Evolutionary conservation across 2,797 vertebrate species (phyloP).

Genomic region (Epinephelus awoara): DNA sequence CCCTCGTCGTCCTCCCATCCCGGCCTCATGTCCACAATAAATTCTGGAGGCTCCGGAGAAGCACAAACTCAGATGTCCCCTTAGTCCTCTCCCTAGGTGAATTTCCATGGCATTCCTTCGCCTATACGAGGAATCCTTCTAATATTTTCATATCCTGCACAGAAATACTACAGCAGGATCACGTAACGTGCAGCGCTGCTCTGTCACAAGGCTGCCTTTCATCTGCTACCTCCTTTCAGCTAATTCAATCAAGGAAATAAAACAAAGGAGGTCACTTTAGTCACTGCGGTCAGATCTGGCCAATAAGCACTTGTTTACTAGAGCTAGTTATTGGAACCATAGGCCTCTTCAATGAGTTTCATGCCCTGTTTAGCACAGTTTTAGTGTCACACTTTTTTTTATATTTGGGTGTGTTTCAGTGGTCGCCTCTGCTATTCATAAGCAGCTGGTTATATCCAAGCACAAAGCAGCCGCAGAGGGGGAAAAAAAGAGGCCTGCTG

Average conservation of each 20-base stretch:
- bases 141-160: constrained; percentile 80
- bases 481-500: constrained; percentile 69
- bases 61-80: constrained; percentile 66
- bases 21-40: constrained; percentile 77
- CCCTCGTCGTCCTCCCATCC: constrained; percentile 70
- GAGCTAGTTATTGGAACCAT: constrained; percentile 65
- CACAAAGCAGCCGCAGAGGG: constrained; percentile 78
- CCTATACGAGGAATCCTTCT: constrained; percentile 68
- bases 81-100: constrained; percentile 72
- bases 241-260: constrained; percentile 64
- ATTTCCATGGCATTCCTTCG: constrained; percentile 77
- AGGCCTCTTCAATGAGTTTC: constrained; percentile 54
- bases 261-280: constrained; percentile 57
- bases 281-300: constrained; percentile 50
- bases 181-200: constrained; percentile 37
- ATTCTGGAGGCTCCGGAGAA: constrained; percentile 57
- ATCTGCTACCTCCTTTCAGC: constrained; percentile 46
- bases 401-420: constrained; percentile 82
- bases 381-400: constrained; percentile 61
- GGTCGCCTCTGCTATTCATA: constrained; percentile 81
- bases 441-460: constrained; percentile 78
- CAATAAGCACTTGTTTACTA: constrained; percentile 63
- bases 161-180: constrained; percentile 48
- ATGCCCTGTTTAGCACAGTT: constrained; percentile 58
- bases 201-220: constrained; percentile 61